phyloP scores from a whole-genome alignment of 2,113 vertebrate species.

The Sardina pilchardus region DNA sequence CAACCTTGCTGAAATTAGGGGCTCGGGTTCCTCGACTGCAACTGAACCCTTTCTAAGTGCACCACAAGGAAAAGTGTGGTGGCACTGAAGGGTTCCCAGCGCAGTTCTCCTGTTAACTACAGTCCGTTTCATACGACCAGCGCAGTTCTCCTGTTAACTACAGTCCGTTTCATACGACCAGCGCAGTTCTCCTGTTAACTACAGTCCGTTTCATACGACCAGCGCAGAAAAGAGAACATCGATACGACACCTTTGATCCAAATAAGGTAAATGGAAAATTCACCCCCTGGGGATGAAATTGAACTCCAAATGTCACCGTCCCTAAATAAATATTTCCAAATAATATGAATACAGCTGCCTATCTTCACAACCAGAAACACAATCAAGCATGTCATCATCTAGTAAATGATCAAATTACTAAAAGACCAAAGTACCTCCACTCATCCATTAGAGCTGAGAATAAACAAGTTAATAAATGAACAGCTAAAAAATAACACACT shows the following conservation, averaged over 20 bases:
- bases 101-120: neutral
- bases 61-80: neutral
- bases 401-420: no score
- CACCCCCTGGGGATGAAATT: neutral
- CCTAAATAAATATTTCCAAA: neutral
- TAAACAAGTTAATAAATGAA: neutral
- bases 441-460: neutral
- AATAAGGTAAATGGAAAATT: neutral
- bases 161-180: neutral
- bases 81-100: no score
- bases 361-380: neutral
- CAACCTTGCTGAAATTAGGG: conserved; percentile 13
- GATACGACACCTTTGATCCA: neutral
- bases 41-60: conserved; percentile 24
- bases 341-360: neutral
- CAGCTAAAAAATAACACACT: neutral
- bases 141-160: neutral
- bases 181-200: neutral
- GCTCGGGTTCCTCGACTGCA: neutral
- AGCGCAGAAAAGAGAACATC: neutral
- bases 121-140: neutral
- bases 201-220: neutral
- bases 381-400: neutral
- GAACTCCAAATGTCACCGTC: neutral
- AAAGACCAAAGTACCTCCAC: neutral